phyloP scores from a whole-genome alignment of 2,113 vertebrate genomes.

The Propithecus coquereli region DNA sequence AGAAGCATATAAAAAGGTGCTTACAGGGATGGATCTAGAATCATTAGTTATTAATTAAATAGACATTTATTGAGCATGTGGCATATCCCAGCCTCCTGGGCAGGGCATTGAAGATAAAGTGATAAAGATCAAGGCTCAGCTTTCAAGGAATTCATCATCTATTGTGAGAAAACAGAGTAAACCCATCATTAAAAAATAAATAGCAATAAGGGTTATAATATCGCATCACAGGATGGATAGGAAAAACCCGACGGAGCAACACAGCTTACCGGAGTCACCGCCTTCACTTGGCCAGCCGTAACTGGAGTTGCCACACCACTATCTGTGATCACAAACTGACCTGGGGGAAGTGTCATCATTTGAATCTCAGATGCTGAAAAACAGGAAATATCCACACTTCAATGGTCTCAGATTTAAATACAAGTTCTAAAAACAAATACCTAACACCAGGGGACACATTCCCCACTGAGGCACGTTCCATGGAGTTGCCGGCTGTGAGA shows the following conservation, averaged over 20 bases:
- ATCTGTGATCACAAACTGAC: slow-evolving; percentile 97
- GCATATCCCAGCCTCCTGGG: neutral
- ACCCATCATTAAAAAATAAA: neutral
- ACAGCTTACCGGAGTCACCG: slow-evolving; percentile 85
- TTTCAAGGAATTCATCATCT: neutral
- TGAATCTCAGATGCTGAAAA: slow-evolving; percentile 95
- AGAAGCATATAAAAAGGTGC: neutral
- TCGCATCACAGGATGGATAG: neutral
- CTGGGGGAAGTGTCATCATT: slow-evolving; percentile 97
- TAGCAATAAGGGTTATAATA: neutral
- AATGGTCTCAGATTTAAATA: slow-evolving; percentile 6
- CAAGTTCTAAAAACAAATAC: slow-evolving; percentile 22
- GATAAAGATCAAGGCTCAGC: neutral
- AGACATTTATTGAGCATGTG: neutral
- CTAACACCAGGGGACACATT: neutral
- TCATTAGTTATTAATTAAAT: neutral
- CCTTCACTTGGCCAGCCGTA: slow-evolving; percentile 92
- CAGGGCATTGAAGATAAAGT: neutral
- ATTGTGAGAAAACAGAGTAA: neutral
- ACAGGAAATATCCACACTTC: slow-evolving; percentile 44
- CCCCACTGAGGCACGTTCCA: neutral
- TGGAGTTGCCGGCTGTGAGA: neutral
- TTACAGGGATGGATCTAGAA: neutral
- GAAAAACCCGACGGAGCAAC: neutral
- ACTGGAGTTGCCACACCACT: slow-evolving; percentile 88